These are phyloP conservation scores for Paramormyrops hopkinsi DNA, from an alignment of 2,797 vertebrate species.

Conservation along the genomic window DNA sequence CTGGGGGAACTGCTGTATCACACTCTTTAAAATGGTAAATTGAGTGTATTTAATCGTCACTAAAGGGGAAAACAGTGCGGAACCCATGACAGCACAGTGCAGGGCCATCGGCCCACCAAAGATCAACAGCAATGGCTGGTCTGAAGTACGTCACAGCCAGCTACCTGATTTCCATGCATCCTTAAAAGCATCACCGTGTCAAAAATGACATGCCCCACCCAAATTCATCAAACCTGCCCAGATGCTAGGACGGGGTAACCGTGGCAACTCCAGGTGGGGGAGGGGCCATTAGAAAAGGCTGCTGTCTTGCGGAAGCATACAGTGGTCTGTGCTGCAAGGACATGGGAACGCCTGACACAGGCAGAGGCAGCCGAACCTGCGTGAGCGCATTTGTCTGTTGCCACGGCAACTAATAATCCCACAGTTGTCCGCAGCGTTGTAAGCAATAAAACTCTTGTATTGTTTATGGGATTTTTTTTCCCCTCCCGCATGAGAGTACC, in stretches of 20 bases:
- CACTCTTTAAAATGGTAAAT: neutral
- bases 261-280: neutral
- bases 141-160: neutral
- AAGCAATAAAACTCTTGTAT: constrained; percentile 27
- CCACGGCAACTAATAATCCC: constrained; percentile 56
- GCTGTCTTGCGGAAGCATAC: neutral
- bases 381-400: constrained; percentile 59
- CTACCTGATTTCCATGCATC: neutral
- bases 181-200: neutral
- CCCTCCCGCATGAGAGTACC: neutral
- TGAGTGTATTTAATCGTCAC: neutral
- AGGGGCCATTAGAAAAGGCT: neutral
- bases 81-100: neutral
- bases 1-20: neutral
- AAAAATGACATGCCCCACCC: neutral
- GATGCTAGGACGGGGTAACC: neutral
- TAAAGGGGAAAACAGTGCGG: neutral
- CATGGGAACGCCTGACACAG: constrained; percentile 33
- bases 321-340: constrained; percentile 33
- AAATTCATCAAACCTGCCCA: neutral
- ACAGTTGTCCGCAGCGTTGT: constrained; percentile 37
- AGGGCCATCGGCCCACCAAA: neutral
- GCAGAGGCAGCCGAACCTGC: constrained; percentile 38
- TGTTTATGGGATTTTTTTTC: constrained; percentile 27
- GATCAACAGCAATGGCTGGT: neutral